phyloP scores from a whole-genome alignment of 2,888 invertebrate genomes.

The Cantharis lateralis region DNA sequence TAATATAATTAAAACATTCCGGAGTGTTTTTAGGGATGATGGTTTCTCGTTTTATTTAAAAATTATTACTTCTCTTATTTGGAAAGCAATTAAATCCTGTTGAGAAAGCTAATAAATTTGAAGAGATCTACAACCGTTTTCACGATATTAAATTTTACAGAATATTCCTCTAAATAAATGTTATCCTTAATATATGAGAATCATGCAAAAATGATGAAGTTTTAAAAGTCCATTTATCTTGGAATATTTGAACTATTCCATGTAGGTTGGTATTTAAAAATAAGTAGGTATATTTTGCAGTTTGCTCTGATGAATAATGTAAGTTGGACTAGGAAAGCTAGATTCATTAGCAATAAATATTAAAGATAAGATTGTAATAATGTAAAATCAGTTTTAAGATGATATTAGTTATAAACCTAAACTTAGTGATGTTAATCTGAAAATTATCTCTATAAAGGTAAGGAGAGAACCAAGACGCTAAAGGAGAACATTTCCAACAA shows the following conservation, averaged over 20 bases:
- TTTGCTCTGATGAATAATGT: neutral
- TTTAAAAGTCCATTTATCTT: conserved; percentile 18
- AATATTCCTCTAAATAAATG: conserved; percentile 20
- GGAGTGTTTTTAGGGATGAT: neutral
- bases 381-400: conserved; percentile 23
- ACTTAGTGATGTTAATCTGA: conserved; percentile 22
- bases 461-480: conserved; percentile 21
- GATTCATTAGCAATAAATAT: conserved; percentile 17
- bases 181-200: conserved; percentile 22
- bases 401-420: conserved; percentile 12
- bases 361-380: conserved; percentile 19
- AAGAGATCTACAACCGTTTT: conserved; percentile 24
- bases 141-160: conserved; percentile 30
- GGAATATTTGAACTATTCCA: neutral
- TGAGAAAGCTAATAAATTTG: conserved; percentile 30
- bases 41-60: conserved; percentile 4
- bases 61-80: conserved; percentile 29
- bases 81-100: conserved; percentile 30
- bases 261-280: neutral
- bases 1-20: conserved; percentile 7
- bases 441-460: conserved; percentile 25
- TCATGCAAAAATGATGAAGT: conserved; percentile 9
- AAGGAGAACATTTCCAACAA: conserved; percentile 38
- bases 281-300: neutral
- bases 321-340: neutral